A percentile compares a stretch with the other conserved stretches of the same genome.
These are phyloP conservation scores for Sinocyclocheilus anshuiensis DNA, from an alignment of 2,113 vertebrate genomes.

Conservation along the genomic window DNA sequence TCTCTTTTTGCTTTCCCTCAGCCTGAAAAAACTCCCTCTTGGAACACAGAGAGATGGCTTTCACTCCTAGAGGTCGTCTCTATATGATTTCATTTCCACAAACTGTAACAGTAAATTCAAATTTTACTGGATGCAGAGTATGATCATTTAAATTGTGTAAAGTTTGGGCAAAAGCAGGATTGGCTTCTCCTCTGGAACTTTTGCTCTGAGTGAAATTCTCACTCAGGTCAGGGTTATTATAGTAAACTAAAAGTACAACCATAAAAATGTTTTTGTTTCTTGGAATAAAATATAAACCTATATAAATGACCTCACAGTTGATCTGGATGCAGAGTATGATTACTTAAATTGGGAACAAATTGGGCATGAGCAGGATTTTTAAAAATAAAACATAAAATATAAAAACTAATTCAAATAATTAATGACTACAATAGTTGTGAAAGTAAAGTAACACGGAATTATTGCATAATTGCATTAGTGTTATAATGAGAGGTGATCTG, in stretches of 20 bases:
- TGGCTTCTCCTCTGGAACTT: not conserved
- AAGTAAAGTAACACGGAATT: too few relatives aligned
- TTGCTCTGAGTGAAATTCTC: not conserved
- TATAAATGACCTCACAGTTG: not conserved
- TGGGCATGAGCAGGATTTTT: not conserved
- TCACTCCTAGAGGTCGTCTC: conserved; percentile 28
- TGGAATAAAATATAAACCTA: too few relatives aligned
- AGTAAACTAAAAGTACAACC: not conserved
- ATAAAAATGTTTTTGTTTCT: too few relatives aligned
- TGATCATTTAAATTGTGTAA: not conserved
- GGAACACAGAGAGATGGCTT: conserved; percentile 31
- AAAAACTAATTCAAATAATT: too few relatives aligned
- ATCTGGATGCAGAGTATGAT: not conserved
- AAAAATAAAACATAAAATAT: too few relatives aligned
- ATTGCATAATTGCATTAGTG: too few relatives aligned
- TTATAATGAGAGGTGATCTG: too few relatives aligned
- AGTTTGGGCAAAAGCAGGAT: not conserved
- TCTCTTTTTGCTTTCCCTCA: conserved; percentile 67
- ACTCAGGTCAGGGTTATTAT: not conserved
- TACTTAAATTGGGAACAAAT: not conserved
- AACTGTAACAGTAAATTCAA: conserved; percentile 5
- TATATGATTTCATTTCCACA: not conserved
- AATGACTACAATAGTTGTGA: too few relatives aligned
- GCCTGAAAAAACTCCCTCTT: conserved; percentile 63
- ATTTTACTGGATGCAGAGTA: not conserved